Evolutionary conservation across 1,140 invertebrate genomes (phyloP).

Genomic region (Chlorops oryzae): DNA sequence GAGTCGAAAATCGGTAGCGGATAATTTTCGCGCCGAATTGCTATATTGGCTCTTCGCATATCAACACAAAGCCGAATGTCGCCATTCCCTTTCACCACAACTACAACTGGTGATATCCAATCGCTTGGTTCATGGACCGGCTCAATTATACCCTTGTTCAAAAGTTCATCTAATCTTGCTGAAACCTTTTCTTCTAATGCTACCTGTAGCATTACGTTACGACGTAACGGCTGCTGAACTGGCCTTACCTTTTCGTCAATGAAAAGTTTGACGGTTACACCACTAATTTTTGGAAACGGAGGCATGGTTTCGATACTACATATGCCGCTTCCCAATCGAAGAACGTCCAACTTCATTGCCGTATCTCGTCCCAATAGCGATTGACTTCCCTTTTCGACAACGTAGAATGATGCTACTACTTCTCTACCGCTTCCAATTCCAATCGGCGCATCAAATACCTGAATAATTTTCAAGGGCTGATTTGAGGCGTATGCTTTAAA

Average conservation of each 20-base stretch:
- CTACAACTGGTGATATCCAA: constrained; percentile 26
- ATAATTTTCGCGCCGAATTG: not conserved
- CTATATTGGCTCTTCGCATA: not conserved
- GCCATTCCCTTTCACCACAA: constrained; percentile 7
- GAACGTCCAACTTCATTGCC: too few relatives aligned
- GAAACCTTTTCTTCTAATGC: too few relatives aligned
- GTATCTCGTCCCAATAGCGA: constrained; percentile 22
- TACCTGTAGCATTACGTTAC: too few relatives aligned
- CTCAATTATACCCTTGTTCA: too few relatives aligned
- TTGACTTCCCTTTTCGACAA: not conserved
- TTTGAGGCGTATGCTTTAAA: constrained; percentile 7
- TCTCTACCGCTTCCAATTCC: not conserved
- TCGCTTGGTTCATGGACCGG: constrained; percentile 12
- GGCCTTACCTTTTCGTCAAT: too few relatives aligned
- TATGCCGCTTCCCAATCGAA: too few relatives aligned
- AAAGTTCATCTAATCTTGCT: too few relatives aligned
- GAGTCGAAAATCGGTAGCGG: constrained; percentile 3
- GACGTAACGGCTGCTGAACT: too few relatives aligned
- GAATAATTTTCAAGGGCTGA: not conserved
- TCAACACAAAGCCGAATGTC: constrained; percentile 4
- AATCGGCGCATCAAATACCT: constrained; percentile 2
- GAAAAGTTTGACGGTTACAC: too few relatives aligned
- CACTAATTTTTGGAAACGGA: too few relatives aligned
- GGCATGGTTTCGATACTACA: too few relatives aligned
- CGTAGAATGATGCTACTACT: not conserved